Evolutionary conservation across 2,113 vertebrate species (phyloP).

Genomic region (Antigone vipio): DNA sequence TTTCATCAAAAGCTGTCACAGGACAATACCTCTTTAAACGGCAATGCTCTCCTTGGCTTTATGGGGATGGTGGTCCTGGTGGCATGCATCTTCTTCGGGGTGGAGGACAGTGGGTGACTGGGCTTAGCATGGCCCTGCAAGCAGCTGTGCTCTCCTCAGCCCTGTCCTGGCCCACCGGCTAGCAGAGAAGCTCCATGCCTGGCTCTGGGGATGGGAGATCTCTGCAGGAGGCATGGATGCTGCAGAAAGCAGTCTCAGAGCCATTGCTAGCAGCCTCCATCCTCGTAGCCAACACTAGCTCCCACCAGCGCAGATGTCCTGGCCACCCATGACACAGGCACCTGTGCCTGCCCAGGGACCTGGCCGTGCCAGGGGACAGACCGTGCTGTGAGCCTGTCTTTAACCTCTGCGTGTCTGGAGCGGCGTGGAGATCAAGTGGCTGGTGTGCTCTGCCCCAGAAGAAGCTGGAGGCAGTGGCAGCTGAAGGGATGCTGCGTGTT

Average conservation of each 20-base stretch:
- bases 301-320: not conserved
- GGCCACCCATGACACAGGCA: not conserved
- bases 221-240: not conserved
- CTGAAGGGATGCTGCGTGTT: not conserved
- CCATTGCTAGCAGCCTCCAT: no score
- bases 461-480: not conserved
- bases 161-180: not conserved
- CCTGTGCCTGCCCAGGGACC: not conserved
- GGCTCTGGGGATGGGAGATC: not conserved
- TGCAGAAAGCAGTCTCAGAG: not conserved
- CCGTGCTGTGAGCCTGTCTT: not conserved
- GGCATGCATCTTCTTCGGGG: not conserved
- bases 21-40: not conserved
- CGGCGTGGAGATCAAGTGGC: accelerated
- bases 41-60: not conserved
- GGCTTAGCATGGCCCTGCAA: not conserved
- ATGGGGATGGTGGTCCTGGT: not conserved
- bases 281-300: not conserved
- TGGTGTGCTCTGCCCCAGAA: not conserved
- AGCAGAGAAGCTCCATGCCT: not conserved
- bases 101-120: not conserved
- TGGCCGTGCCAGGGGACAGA: not conserved
- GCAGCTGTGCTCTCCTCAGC: not conserved
- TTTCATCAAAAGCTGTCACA: not conserved
- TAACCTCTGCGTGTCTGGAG: not conserved